Evolutionary conservation across 2,797 vertebrate genomes (phyloP).

Genomic region (Galaxias olidus): DNA sequence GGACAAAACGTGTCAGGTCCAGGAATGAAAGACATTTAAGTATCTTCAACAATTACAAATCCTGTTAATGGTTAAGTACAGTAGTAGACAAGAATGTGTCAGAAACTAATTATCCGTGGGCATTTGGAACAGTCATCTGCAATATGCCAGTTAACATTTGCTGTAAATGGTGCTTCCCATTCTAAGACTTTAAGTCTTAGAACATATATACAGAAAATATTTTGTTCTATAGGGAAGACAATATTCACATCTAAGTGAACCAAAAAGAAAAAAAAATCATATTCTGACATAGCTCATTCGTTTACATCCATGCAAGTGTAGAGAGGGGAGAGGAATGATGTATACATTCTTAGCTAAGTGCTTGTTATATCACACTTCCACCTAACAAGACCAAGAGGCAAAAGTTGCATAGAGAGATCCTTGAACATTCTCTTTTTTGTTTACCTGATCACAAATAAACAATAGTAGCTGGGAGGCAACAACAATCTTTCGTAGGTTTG

Average conservation of each 20-base stretch:
- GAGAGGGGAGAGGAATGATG: slow-evolving; percentile 12
- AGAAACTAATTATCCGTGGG: not conserved
- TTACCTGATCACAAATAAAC: slow-evolving; percentile 51
- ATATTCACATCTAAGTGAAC: not conserved
- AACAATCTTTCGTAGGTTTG: slow-evolving; percentile 26
- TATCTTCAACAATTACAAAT: slow-evolving; percentile 17
- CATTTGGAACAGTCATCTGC: too few species aligned
- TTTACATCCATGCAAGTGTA: slow-evolving; percentile 38
- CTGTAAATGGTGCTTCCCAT: too few species aligned
- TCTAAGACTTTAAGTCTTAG: too few species aligned
- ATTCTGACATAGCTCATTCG: slow-evolving; percentile 31
- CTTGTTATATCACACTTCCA: slow-evolving; percentile 52
- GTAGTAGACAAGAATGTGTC: not conserved
- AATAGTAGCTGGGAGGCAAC: slow-evolving; percentile 25
- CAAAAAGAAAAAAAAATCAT: slow-evolving; percentile 25
- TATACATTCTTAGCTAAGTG: slow-evolving; percentile 63
- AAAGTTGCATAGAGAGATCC: slow-evolving; percentile 73
- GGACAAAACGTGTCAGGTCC: slow-evolving; percentile 23
- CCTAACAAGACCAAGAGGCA: slow-evolving; percentile 50
- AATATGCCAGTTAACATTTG: too few species aligned
- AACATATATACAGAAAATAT: too few species aligned
- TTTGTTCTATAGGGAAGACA: too few species aligned
- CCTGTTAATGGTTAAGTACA: slow-evolving; percentile 4
- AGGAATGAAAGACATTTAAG: slow-evolving; percentile 33
- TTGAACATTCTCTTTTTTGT: slow-evolving; percentile 54